A percentile compares a stretch with the other conserved stretches of the same genome.
Evolutionary conservation across 1,140 invertebrate genomes (phyloP).

Genomic region (Euwallacea similis): DNA sequence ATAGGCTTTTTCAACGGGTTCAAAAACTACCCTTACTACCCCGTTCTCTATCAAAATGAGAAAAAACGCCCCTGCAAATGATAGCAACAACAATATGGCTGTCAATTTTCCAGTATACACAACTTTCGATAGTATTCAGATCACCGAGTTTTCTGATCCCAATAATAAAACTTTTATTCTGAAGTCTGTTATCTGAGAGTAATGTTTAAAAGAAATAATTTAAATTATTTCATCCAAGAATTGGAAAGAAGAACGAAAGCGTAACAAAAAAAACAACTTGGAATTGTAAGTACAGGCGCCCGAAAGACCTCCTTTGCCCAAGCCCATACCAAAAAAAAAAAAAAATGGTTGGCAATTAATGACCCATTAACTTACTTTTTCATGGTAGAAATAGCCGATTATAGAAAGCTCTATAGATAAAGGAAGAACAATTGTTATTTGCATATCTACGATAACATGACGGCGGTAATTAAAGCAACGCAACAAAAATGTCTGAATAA

Average conservation of each 20-base stretch:
- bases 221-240: constrained; percentile 18
- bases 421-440: too few species aligned
- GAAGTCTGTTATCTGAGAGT: constrained; percentile 6
- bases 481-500: too few species aligned
- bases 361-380: too few species aligned
- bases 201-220: constrained; percentile 27
- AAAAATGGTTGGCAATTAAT: constrained; percentile 37
- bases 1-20: constrained; percentile 37
- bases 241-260: constrained; percentile 50
- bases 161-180: constrained; percentile 53
- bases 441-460: too few species aligned
- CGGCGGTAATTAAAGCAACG: too few species aligned
- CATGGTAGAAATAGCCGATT: too few species aligned
- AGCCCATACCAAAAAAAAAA: constrained; percentile 50
- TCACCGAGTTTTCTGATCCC: constrained; percentile 51
- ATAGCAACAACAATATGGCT: constrained; percentile 41
- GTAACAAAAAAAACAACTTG: constrained; percentile 52
- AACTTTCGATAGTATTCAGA: constrained; percentile 45
- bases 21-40: constrained; percentile 39
- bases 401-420: too few species aligned
- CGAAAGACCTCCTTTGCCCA: constrained; percentile 47
- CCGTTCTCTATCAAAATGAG: constrained; percentile 50
- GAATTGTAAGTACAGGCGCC: constrained; percentile 54
- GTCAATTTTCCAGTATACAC: constrained; percentile 48
- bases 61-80: constrained; percentile 14